A percentile compares a stretch with the other conserved stretches of the same genome.
phyloP scores from a whole-genome alignment of 2,888 invertebrate genomes.

The Tachina grossa region DNA sequence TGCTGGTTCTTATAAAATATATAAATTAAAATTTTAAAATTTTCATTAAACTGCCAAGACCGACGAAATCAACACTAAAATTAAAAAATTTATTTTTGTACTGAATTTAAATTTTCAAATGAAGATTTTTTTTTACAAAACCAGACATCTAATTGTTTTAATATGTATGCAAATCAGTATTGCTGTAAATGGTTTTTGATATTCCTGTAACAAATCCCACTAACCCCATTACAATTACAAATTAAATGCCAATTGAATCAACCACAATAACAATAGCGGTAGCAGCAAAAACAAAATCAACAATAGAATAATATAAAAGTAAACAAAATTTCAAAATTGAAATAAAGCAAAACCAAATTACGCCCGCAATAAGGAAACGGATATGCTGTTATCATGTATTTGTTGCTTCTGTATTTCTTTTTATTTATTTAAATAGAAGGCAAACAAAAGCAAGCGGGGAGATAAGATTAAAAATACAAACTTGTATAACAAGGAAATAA shows the following conservation, averaged over 20 bases:
- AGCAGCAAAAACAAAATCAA: conserved; percentile 4
- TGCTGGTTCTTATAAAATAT: too few relatives aligned
- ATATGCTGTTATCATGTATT: conserved; percentile 23
- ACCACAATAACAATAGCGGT: conserved; percentile 46
- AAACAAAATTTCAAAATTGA: conserved; percentile 31
- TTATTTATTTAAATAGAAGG: conserved; percentile 2
- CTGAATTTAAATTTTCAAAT: too few relatives aligned
- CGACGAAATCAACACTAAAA: too few relatives aligned
- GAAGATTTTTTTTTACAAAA: too few relatives aligned
- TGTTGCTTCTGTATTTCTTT: not conserved
- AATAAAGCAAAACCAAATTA: conserved; percentile 54
- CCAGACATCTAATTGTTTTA: not conserved
- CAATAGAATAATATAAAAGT: conserved; percentile 8
- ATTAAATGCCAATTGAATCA: conserved; percentile 65
- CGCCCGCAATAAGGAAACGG: conserved; percentile 51
- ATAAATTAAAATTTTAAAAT: too few relatives aligned
- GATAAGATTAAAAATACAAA: not conserved
- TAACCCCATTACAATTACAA: conserved; percentile 37
- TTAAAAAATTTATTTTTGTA: too few relatives aligned
- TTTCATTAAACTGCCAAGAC: too few relatives aligned
- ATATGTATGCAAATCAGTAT: not conserved
- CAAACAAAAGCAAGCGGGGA: not conserved
- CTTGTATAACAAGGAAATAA: not conserved
- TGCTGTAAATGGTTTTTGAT: not conserved
- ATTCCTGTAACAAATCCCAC: conserved; percentile 6